Conservation (phyloP, 2,797 vertebrate genomes). For the Anguilla megastoma region DNA sequence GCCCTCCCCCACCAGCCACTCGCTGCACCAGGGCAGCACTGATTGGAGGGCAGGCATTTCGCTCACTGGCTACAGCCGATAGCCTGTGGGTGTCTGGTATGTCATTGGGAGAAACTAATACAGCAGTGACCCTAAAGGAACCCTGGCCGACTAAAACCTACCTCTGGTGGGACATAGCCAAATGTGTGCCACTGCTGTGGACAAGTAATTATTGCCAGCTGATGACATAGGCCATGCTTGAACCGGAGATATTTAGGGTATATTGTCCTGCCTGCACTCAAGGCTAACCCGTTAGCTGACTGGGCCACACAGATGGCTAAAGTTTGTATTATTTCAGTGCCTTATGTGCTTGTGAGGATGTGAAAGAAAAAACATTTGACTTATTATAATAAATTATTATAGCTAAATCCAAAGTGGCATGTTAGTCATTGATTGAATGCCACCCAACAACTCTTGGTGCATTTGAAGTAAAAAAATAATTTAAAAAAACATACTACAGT, state of each 20-base stretch:
- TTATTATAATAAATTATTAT: too few species aligned
- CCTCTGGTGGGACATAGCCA: slow-evolving; percentile 1
- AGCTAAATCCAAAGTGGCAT: background rate
- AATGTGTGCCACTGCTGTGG: background rate
- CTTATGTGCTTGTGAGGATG: background rate
- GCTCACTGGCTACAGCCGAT: background rate
- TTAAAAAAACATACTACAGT: too few species aligned
- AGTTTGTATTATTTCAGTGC: background rate
- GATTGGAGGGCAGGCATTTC: background rate
- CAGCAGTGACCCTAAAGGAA: slow-evolving; percentile 9
- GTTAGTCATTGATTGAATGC: background rate
- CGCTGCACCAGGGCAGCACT: background rate
- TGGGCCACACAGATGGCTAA: background rate
- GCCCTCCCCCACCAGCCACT: background rate
- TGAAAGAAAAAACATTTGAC: background rate
- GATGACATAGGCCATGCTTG: background rate
- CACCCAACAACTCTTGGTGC: background rate
- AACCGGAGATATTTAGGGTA: background rate
- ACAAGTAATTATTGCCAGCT: background rate
- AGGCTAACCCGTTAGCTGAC: background rate
- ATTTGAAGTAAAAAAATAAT: background rate
- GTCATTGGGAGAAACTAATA: background rate
- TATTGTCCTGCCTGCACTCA: background rate
- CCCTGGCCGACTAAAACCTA: background rate
- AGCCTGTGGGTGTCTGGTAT: slow-evolving; percentile 11